A percentile compares a stretch with the other conserved stretches of the same genome.
Conservation (phyloP, 2,113 vertebrate genomes). For the Hypomesus transpacificus region DNA sequence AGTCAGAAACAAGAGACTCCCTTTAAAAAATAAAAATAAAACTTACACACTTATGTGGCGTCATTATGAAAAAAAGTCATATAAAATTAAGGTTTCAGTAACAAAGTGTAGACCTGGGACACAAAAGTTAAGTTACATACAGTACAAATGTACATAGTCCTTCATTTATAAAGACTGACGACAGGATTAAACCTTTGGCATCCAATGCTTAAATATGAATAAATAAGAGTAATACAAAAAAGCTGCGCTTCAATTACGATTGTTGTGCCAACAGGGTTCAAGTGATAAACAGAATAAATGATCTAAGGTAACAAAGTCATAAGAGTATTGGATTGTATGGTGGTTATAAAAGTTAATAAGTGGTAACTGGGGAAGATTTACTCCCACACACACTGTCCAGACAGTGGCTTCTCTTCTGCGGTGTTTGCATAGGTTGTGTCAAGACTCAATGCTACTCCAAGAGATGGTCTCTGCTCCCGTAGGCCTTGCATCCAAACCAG, state of each 20-base stretch:
- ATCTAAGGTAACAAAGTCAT: background rate
- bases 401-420: conserved; percentile 17
- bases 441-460: conserved; percentile 26
- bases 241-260: conserved; percentile 20
- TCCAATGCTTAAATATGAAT: conserved; percentile 48
- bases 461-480: background rate
- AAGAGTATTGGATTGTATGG: background rate
- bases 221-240: conserved; percentile 39
- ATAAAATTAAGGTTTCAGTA: conserved; percentile 14
- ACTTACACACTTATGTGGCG: background rate
- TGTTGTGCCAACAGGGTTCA: conserved; percentile 25
- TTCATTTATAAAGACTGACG: conserved; percentile 41
- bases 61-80: background rate
- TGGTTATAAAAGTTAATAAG: background rate
- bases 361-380: background rate
- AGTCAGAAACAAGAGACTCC: background rate
- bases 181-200: conserved; percentile 53
- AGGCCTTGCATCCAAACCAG: background rate
- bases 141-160: conserved; percentile 20
- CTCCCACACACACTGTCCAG: conserved; percentile 10
- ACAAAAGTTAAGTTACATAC: background rate
- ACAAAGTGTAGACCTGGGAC: conserved; percentile 12
- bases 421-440: conserved; percentile 46
- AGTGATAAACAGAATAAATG: conserved; percentile 19
- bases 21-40: background rate